These are phyloP conservation scores for Hoplostethus mediterraneus DNA, from an alignment of 2,797 vertebrate genomes.

Conservation along the genomic window DNA sequence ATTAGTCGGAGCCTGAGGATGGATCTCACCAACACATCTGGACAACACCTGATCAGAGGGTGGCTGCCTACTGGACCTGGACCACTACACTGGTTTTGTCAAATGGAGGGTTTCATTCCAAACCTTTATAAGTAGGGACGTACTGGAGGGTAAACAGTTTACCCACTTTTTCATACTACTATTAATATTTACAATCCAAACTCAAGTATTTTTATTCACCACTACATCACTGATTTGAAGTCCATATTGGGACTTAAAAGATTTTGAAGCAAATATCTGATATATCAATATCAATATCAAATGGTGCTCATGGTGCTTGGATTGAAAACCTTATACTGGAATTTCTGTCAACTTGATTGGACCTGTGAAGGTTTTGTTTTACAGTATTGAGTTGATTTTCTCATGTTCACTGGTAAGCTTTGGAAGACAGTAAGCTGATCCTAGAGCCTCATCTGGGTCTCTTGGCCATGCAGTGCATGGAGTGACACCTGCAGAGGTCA, in stretches of 20 bases:
- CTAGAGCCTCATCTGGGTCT: conserved; percentile 10
- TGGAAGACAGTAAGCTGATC: conserved; percentile 5
- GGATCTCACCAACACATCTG: conserved; percentile 75
- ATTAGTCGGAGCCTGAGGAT: conserved; percentile 60
- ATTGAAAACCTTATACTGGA: not conserved
- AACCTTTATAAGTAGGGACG: conserved; percentile 3
- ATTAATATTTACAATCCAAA: not conserved
- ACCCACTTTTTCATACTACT: conserved; percentile 1
- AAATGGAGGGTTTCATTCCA: conserved; percentile 47
- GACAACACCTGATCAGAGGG: conserved; percentile 68
- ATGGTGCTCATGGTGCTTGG: too few species aligned
- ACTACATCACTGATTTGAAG: too few species aligned
- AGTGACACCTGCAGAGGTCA: conserved; percentile 77
- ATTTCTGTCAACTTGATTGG: not conserved
- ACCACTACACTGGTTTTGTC: conserved; percentile 38
- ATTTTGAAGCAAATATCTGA: too few species aligned
- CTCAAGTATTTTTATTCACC: not conserved
- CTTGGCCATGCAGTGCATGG: conserved; percentile 21
- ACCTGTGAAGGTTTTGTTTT: not conserved
- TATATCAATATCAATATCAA: too few species aligned
- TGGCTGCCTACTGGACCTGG: conserved; percentile 55
- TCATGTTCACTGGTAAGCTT: not conserved
- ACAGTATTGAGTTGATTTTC: too few species aligned
- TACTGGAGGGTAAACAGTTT: conserved; percentile 29
- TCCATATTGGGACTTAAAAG: too few species aligned